Base-by-base conservation (phyloP, 2,888 invertebrate genomes). In the Eupeodes luniger region DNA sequence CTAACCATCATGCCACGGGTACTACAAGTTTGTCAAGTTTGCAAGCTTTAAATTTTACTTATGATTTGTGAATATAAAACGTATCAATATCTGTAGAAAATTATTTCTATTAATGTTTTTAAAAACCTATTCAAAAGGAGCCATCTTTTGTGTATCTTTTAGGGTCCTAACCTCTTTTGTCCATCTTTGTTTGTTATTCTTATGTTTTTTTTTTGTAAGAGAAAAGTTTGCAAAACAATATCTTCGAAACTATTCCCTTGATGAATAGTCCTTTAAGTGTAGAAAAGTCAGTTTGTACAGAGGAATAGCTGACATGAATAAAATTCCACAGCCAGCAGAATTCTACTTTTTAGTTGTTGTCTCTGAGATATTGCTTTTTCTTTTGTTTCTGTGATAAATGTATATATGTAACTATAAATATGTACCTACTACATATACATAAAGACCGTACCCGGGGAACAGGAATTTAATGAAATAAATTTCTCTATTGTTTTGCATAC, bases 381-480 rank as follows among this genome's bases (percentile, higher is more conserved):
- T 12, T 55, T 70, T 55, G 16, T 53, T 19, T 55, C 19, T 16
- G 16, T 11, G 12, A 4, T 2, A 27, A 27, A 11, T 27, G 57
- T 14, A 4, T 57, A 51, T 36, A 36, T 36, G 36, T 40, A 40
- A 6, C 6, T 40, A 7, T n/a, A 6, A n/a, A 11, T 55, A 57
- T 10, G 27, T 19, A 9, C 27, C 5, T 9, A 5, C 19, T 12
- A 6, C 7, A 16, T 16, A 16, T 16, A 16, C 53, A 6, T 53
- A 53, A 7, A 14, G 10, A 49, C 10, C 34, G n/a, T 12, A 67
- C 5, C 36, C 66, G 10, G 49, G n/a, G 5, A 11, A 51, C 34
- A 51, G 76, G 62, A 76, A 76, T 69, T 69, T 57, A 49, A 44
- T 61, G 61, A 75, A 62, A 51, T 76, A 67, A 51, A 64, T 74